A percentile compares a stretch with the other conserved stretches of the same genome.
Conservation (phyloP, 2,797 vertebrate genomes). For the Ataeniobius toweri region DNA sequence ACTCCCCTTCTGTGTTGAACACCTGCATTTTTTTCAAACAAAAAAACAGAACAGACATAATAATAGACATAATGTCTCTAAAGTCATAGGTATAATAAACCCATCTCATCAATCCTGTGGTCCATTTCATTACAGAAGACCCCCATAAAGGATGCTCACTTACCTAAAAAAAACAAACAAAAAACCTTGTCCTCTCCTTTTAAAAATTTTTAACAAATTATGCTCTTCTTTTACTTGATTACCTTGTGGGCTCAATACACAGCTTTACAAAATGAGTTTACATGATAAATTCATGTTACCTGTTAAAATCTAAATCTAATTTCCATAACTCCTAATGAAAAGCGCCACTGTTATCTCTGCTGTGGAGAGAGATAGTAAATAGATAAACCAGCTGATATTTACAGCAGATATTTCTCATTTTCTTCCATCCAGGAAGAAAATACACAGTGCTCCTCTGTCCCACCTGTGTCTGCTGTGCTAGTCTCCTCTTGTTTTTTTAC, state of each 20-base stretch:
- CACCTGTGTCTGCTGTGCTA: no score
- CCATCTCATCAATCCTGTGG: not conserved
- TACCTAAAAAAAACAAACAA: no score
- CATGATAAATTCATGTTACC: not conserved
- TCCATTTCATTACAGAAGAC: not conserved
- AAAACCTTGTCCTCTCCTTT: not conserved
- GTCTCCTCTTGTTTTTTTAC: not conserved
- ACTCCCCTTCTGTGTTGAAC: constrained; percentile 97
- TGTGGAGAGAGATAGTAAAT: not conserved
- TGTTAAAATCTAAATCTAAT: not conserved
- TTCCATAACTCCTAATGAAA: not conserved
- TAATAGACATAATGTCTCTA: not conserved
- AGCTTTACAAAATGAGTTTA: not conserved
- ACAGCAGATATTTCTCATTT: no score
- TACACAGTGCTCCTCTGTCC: no score
- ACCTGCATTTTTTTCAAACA: constrained; percentile 78
- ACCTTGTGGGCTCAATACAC: no score
- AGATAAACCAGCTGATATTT: not conserved
- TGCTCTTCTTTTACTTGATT: no score
- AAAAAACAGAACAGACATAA: not conserved
- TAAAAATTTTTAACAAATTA: no score
- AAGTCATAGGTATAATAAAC: not conserved
- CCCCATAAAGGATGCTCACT: no score
- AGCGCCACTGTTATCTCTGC: no score
- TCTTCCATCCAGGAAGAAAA: no score